Conservation (phyloP, 2,888 invertebrate genomes). For the Hydroisotoma schaefferi region DNA sequence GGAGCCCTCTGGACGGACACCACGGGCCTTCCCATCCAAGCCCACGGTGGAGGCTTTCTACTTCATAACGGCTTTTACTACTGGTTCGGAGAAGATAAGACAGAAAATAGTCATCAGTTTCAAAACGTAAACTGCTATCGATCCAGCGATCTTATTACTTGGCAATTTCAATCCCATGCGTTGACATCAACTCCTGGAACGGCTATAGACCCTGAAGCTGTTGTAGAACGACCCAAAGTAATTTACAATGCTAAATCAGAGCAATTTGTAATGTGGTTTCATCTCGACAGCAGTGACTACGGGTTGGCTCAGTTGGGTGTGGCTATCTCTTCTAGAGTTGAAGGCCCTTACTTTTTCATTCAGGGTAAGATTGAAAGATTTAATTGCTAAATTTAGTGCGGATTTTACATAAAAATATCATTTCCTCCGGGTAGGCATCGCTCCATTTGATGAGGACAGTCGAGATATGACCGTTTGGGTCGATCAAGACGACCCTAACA, state of each 20-base stretch:
- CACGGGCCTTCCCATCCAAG: slow-evolving; percentile 18
- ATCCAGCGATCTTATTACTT: slow-evolving; percentile 19
- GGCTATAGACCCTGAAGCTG: slow-evolving; percentile 15
- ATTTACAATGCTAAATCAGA: slow-evolving; percentile 14
- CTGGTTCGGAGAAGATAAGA: slow-evolving; percentile 33
- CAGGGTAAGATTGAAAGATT: too few relatives aligned
- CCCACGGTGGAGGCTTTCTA: slow-evolving; percentile 22
- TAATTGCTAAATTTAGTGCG: too few relatives aligned
- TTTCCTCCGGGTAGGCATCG: slow-evolving; percentile 16
- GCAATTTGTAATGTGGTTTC: slow-evolving; percentile 30
- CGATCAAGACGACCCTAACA: slow-evolving; percentile 18
- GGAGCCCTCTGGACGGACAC: slow-evolving; percentile 26
- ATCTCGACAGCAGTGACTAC: slow-evolving; percentile 22
- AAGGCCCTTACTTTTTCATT: slow-evolving; percentile 20
- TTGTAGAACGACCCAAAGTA: slow-evolving; percentile 21
- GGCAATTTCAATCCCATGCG: slow-evolving; percentile 15
- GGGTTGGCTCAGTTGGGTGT: slow-evolving; percentile 23
- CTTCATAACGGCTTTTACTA: slow-evolving; percentile 10
- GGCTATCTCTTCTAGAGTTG: slow-evolving; percentile 8
- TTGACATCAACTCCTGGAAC: slow-evolving; percentile 6
- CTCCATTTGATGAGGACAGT: slow-evolving; percentile 26
- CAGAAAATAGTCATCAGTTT: slow-evolving; percentile 21
- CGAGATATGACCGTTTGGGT: slow-evolving; percentile 29
- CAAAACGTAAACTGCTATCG: slow-evolving; percentile 22
- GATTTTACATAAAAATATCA: too few relatives aligned